Conservation (phyloP, 2,113 vertebrate species). For the Anser cygnoides region DNA sequence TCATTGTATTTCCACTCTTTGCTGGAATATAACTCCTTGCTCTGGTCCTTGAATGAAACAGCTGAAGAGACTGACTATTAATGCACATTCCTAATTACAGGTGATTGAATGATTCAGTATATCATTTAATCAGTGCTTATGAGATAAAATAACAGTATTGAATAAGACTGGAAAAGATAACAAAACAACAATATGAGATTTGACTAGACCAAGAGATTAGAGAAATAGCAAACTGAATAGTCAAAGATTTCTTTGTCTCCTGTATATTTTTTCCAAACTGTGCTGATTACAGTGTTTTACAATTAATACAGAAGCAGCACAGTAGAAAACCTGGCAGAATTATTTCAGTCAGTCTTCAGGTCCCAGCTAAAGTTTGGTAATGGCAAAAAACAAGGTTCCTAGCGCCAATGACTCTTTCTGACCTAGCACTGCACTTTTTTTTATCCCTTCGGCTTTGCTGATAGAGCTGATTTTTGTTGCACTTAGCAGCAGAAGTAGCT, state of each 20-base stretch:
- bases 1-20: accelerated
- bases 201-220: background rate
- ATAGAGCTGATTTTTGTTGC: background rate
- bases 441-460: background rate
- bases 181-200: background rate
- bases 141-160: background rate
- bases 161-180: background rate
- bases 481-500: background rate
- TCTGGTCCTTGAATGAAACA: background rate
- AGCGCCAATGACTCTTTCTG: background rate
- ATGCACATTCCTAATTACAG: background rate
- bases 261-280: background rate
- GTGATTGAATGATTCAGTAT: background rate
- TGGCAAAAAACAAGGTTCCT: background rate
- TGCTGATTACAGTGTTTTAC: background rate
- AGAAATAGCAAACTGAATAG: background rate
- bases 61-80: background rate
- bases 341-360: background rate
- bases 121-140: background rate
- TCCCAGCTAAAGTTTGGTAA: background rate
- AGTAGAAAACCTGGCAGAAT: background rate
- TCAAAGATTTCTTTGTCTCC: background rate
- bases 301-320: background rate
- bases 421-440: background rate
- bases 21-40: background rate